Evolutionary conservation across 2,797 vertebrate species (phyloP).

Genomic region (Lophotriccus pileatus): DNA sequence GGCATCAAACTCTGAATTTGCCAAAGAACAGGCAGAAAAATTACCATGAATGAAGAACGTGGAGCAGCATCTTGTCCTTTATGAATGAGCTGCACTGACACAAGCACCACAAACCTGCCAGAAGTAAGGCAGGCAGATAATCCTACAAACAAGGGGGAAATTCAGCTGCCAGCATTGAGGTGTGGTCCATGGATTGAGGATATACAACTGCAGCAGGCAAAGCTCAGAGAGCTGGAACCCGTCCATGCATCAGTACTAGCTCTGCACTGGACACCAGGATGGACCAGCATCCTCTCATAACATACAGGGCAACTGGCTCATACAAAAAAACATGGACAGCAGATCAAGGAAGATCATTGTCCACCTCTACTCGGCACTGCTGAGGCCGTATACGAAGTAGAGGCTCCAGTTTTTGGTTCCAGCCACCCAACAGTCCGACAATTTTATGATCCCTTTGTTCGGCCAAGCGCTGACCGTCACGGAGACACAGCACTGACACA

Average conservation of each 20-base stretch:
- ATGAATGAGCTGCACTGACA: background rate
- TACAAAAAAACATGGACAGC: accelerated
- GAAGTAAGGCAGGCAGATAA: background rate
- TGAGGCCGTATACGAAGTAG: background rate
- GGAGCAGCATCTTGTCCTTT: background rate
- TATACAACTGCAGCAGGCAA: too few relatives aligned
- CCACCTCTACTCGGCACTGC: background rate
- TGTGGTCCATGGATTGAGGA: accelerated
- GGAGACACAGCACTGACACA: accelerated
- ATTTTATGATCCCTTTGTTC: accelerated
- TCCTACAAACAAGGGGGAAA: background rate
- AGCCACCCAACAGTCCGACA: background rate
- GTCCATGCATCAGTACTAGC: accelerated
- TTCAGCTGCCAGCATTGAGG: accelerated
- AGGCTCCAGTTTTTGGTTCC: background rate
- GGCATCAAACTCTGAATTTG: background rate
- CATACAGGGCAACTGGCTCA: background rate
- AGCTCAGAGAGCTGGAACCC: background rate
- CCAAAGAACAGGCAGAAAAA: background rate
- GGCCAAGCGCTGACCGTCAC: accelerated
- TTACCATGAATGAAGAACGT: accelerated
- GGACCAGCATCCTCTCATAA: background rate
- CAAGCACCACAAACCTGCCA: background rate
- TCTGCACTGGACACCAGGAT: background rate
- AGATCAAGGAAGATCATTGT: background rate